Base-by-base conservation (phyloP, 2,797 vertebrate genomes). In the Sandelia bainsii region DNA sequence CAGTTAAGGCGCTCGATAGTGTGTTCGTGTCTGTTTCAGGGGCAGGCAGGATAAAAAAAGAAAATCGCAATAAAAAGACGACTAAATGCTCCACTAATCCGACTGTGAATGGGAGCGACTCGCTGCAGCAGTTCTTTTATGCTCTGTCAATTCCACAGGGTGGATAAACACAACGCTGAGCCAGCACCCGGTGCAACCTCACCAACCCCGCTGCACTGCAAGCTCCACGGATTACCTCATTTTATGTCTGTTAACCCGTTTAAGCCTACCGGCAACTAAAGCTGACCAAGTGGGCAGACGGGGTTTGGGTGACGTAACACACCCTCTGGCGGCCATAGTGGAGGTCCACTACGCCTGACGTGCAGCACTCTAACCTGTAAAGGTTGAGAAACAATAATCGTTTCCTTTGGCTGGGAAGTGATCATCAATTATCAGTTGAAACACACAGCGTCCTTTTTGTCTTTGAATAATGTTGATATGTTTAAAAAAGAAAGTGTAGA, bases 41-140 rank as follows among this genome's bases (percentile, higher is more conserved):
- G 59, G 54, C 44, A 14, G 69, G 14, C 54, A 3, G 44, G 48
- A 44, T 9, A 19, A 22, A 51, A 23, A 62, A 29, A 70, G 51
- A 75, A 74, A 79, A 74, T 62, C 25, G 60, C 48, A 56, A 73
- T 82, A 81, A 88, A 87, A 76, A 69, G 72, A 62, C 22, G 20
- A 84, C 83, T 62, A 87, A 83, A 92, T 70, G 71, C 85, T 83
- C 53, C 53, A 74, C 90, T 95, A 95, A 96, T 95, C 95, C 94
- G 0, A 0, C 69, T 2, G 73, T 92, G 92, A 95, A 95, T 86
- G 93, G 92, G 92, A 94, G 92, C 82, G 80, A 84, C 92, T 89
- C 87, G 81, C 76, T 75, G 54, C 86, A 93, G 92, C 92, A 93
- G 46, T 87, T 92, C 89, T 92, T 93, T 94, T 92, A 92, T 94